A percentile compares a stretch with the other conserved stretches of the same genome.
Conservation (phyloP, 2,113 vertebrate species). For the Corynorhinus townsendii region DNA sequence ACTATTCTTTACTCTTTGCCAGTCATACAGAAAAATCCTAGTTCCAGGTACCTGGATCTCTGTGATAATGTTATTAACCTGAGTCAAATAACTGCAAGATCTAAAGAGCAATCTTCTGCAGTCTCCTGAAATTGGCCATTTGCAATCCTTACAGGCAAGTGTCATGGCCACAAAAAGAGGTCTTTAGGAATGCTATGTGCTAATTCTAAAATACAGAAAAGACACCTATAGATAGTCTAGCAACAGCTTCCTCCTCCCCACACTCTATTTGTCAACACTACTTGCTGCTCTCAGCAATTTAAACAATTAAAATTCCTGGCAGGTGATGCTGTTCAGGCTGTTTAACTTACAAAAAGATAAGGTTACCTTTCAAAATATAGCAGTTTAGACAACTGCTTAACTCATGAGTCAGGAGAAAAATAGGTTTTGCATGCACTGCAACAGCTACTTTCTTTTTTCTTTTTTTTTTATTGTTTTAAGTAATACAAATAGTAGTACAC, state of each 20-base stretch:
- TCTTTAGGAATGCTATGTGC: neutral
- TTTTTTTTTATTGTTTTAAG: too few species aligned
- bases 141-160: neutral
- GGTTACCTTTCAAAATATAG: constrained; percentile 2
- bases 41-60: constrained; percentile 15
- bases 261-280: neutral
- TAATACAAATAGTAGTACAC: too few species aligned
- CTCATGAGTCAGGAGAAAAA: neutral
- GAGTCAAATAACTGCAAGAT: constrained; percentile 24
- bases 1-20: constrained; percentile 25
- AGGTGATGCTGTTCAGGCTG: neutral
- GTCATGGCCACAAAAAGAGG: neutral
- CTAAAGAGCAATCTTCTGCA: constrained; percentile 41
- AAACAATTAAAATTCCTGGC: constrained; percentile 32
- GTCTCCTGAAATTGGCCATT: neutral
- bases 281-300: constrained; percentile 17
- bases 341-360: constrained; percentile 33
- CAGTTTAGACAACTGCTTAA: constrained; percentile 32
- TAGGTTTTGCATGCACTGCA: neutral
- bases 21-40: constrained; percentile 54
- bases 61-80: constrained; percentile 48
- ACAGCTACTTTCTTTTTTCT: constrained; percentile 18
- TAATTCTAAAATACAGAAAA: neutral
- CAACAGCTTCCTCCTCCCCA: neutral
- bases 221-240: neutral